Conservation (phyloP, 1,140 invertebrate genomes). For the Anastrepha ludens region DNA sequence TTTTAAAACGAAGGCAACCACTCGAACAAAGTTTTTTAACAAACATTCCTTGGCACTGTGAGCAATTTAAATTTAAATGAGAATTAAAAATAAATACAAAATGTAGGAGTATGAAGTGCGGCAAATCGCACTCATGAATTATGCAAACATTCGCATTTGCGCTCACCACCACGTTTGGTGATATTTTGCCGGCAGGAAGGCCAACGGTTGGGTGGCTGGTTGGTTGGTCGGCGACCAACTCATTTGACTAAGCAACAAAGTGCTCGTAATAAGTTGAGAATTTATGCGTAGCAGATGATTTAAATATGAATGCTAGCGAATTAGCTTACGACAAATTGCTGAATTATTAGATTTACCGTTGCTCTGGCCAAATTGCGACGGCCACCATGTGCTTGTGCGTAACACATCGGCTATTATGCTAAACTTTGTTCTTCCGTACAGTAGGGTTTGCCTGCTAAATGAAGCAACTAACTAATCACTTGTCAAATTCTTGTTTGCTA, state of each 20-base stretch:
- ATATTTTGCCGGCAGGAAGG: neutral
- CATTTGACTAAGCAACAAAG: neutral
- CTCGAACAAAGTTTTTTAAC: neutral
- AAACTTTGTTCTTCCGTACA: no score
- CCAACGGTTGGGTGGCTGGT: neutral
- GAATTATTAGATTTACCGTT: conserved; percentile 5
- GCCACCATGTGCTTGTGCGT: no score
- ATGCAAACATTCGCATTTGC: conserved; percentile 34
- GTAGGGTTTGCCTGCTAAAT: no score
- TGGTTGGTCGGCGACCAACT: neutral
- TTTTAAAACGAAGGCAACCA: neutral
- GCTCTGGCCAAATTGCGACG: no score
- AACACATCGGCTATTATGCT: no score
- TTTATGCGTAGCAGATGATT: neutral
- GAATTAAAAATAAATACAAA: conserved; percentile 44
- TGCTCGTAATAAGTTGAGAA: neutral
- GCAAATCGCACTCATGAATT: conserved; percentile 16
- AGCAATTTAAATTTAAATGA: conserved; percentile 48
- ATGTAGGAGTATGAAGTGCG: neutral
- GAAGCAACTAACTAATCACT: no score
- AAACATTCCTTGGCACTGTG: neutral
- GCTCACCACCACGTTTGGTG: conserved; percentile 7
- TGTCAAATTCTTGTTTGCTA: no score
- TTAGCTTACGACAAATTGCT: neutral
- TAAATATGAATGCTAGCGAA: neutral